Base-by-base conservation (phyloP, 2,888 invertebrate species). In the Ochropleura plecta region DNA sequence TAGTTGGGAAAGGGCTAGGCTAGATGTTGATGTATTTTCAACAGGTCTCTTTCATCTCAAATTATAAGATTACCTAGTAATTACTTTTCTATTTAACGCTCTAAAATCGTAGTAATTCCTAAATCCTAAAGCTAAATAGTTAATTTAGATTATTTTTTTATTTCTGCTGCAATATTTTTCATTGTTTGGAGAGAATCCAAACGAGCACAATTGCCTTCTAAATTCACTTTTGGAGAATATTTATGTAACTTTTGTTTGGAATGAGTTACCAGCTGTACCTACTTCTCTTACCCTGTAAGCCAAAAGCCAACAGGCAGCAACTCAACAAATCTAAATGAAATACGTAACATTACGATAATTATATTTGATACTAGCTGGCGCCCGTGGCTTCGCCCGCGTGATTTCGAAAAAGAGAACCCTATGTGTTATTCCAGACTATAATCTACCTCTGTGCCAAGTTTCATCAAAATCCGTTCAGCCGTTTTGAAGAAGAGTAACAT, bases 141-240 rank as follows among this genome's bases (percentile, higher is more conserved):
- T 8, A 20, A n/a, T 53, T 73, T 64, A 63, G 20, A 65, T 49
- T 60, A 62, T 20, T 40, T 53, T 70, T 73, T 14, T 60, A 66
- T 44, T 59, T 53, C 49, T 59, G 53, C 20, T 68, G 48, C 64
- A 78, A 60, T 53, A 40, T 59, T 68, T 55, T 65, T 40, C 53
- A 73, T 44, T 73, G 59, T 64, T 79, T 80, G 75, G 70, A 80
- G 59, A 64, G 55, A n/a, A 44, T 68, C 80, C 81, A 80, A 79
- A 75, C 44, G 49, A 51, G 70, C 40, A 30, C 53, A 16, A 68
- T 16, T 64, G 53, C 59, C 40, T 75, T 59, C 3, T 70, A 59
- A 80, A 69, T 68, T n/a, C 55, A 80, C 55, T 71, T 73, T 20
- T 18, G 57, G 18, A 42, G 18, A 63, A 64, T 42, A 71, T 71